A percentile compares a stretch with the other conserved stretches of the same genome.
Evolutionary conservation across 2,888 invertebrate genomes (phyloP).

Genomic region (Gymnocheta viridis): DNA sequence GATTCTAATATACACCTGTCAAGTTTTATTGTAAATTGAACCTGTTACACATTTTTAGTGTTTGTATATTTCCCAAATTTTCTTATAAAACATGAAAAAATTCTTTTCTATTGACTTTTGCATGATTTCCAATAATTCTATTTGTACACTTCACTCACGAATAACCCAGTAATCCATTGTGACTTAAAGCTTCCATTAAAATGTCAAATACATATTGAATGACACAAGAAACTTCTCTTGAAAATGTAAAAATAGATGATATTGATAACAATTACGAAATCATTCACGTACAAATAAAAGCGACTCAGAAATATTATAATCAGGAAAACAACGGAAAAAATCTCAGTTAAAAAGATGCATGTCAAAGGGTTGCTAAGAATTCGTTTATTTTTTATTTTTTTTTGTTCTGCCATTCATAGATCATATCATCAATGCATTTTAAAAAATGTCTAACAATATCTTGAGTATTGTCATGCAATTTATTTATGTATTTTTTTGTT

Average conservation of each 20-base stretch:
- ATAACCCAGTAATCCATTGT: not conserved
- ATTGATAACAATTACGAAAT: not conserved
- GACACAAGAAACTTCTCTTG: not conserved
- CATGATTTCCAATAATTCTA: not conserved
- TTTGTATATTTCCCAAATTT: not conserved
- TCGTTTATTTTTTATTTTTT: not conserved
- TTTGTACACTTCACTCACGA: not conserved
- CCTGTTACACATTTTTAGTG: not conserved
- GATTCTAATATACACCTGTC: not conserved
- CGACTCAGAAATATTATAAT: not conserved
- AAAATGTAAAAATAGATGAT: no score
- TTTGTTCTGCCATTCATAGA: not conserved
- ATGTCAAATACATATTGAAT: not conserved
- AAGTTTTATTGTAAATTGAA: not conserved
- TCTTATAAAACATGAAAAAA: not conserved
- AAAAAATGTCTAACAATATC: not conserved
- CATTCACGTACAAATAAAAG: not conserved
- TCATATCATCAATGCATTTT: constrained; percentile 19
- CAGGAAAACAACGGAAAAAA: not conserved
- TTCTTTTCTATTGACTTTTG: not conserved
- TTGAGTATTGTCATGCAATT: not conserved
- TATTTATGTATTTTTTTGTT: no score
- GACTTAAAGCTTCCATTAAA: constrained; percentile 24
- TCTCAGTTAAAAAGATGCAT: not conserved
- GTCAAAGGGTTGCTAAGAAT: not conserved